A percentile compares a stretch with the other conserved stretches of the same genome.
phyloP scores from a whole-genome alignment of 2,797 vertebrate species.

The Melanotaenia pygmaea region DNA sequence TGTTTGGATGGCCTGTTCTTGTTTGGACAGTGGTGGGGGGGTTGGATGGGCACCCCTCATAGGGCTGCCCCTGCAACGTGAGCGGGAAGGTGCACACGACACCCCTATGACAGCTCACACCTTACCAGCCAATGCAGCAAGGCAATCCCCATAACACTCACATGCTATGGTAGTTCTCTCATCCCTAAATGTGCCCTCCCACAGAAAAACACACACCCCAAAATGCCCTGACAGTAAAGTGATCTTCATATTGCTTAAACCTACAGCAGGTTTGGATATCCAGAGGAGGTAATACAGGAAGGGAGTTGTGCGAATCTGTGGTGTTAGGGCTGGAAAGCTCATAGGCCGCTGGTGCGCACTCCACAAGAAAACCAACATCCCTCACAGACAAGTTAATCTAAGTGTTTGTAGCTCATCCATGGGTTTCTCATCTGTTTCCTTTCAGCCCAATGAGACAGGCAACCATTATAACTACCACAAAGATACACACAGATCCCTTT shows the following conservation, averaged over 20 bases:
- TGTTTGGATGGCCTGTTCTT: constrained; percentile 70
- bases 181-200: constrained; percentile 15
- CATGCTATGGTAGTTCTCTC: constrained; percentile 49
- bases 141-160: constrained; percentile 70
- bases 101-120: constrained; percentile 76
- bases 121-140: constrained; percentile 78
- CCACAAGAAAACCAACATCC: constrained; percentile 26
- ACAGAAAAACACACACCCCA: constrained; percentile 12
- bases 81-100: constrained; percentile 77
- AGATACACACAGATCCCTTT: constrained; percentile 56
- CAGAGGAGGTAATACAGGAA: not conserved
- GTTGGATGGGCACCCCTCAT: constrained; percentile 64
- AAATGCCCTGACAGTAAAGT: constrained; percentile 21
- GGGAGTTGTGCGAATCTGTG: not conserved
- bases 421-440: constrained; percentile 21
- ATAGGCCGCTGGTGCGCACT: not conserved
- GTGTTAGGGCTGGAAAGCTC: constrained; percentile 23
- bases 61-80: constrained; percentile 84
- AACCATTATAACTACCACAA: constrained; percentile 64
- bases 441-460: constrained; percentile 43
- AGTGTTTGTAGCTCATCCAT: constrained; percentile 19
- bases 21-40: constrained; percentile 64
- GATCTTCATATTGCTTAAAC: constrained; percentile 41
- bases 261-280: constrained; percentile 31
- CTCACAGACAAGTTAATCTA: constrained; percentile 32